Base-by-base conservation (phyloP, 2,113 vertebrate genomes). In the Bucco capensis region DNA sequence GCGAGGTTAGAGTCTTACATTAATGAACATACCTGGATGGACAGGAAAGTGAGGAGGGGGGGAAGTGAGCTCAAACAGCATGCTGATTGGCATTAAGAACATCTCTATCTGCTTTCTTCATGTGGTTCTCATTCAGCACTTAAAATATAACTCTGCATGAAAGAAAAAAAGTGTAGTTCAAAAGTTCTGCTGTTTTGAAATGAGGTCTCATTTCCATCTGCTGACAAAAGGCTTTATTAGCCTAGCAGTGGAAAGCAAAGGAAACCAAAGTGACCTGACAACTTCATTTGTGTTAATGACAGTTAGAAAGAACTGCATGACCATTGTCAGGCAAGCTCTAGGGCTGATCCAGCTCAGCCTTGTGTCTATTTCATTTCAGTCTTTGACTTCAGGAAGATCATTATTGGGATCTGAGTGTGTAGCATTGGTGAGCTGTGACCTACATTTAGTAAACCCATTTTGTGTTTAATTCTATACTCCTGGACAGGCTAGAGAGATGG, bases 181-280 rank as follows among this genome's bases (percentile, higher is more conserved):
- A 91, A 94, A 38, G 8, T 54, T 89, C 42, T 69, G 69, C 22
- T 83, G 10, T 64, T 69, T 54, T 18, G 92, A 82, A 88, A 90
- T 4, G 11, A 83, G 58, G 14, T 66, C 56, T 83, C 51, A 81
- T 75, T 76, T 95, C 60, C 57, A 91, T 83, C 61, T 91, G 47
- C 47, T 89, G 38, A 87, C 66, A 69, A 95, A 85, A 85, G 71
- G 9, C 49, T 93, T 91, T 69, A 77, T 66, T 89, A 87, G 19
- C 27, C 28, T 38, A 73, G 65, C 25, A 79, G 12, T 85, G 38
- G 66, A 91, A 91, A 89, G 42, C 16, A 10, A 80, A 33, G 25
- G 27, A 86, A 94, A 65, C 47, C 54, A 86, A 87, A 86, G 35
- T 60, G 60, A 40, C 51, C 83, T 64, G 22, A 95, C 35, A 76